Evolutionary conservation across 1,140 invertebrate species (phyloP), one percentile per base, ranked within the genome.

Genomic region (Drosophila sechellia): DNA sequence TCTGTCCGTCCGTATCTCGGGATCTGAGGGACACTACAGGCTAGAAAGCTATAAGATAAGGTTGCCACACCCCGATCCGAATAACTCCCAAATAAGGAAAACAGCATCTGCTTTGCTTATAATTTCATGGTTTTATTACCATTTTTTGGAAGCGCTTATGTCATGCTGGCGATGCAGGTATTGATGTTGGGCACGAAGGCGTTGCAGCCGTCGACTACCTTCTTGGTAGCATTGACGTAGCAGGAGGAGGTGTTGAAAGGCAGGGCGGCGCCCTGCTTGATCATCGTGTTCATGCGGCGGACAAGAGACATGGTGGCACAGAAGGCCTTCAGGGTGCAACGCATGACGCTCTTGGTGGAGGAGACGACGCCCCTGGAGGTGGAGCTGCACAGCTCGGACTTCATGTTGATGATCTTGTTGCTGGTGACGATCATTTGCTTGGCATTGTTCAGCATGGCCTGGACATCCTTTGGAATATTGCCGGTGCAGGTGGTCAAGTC

Each of bases 401-500:
- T 46, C 13, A 69, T 2, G 15, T 79, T 6, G 13, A 86, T 52
- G 25, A 90, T 65, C 5, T 34, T 48, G 15, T 79, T 15, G 66
- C 70, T 46, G 8, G 65, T 60, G 10, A 3, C 6, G 13, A 77
- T 39, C n/a, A 90, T 77, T 10, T 54, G 11, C 27, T 74, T 74
- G 50, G 46, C 61, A 1, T 40, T 69, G 15, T 60, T 5, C 11
- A 90, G 43, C 17, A 90, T 58, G 12, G 43, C 31, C 31, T 31
- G 20, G 8, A 90, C 54, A 35, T 90, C 76, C 53, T 73, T 73
- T 66, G 70, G 64, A 17, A 90, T 39, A 5, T 27, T 27, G 0
- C 42, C 42, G 31, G 81, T 73, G 50, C 86, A 90, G 3, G 27
- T 31, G 10, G 53, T 48, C 5, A 81, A 20, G 5, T 45, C 58